Conservation (phyloP, 2,888 invertebrate species). For the Pristionchus fissidentatus region DNA sequence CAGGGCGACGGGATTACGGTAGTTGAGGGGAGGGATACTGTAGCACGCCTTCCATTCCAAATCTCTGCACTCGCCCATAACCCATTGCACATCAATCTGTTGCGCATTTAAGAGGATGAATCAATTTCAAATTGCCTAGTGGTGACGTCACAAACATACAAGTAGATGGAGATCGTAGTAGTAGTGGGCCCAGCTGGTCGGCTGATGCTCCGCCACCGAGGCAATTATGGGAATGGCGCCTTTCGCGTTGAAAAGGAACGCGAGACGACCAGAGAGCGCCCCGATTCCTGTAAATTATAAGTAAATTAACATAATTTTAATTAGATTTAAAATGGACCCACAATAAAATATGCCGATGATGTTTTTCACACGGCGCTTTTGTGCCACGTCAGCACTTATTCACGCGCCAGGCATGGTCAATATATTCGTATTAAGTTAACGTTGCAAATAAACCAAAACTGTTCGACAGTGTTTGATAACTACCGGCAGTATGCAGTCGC, state of each 20-base stretch:
- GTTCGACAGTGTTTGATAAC: background rate
- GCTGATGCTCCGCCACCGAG: constrained; percentile 97
- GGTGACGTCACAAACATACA: constrained; percentile 78
- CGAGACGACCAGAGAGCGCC: constrained; percentile 97
- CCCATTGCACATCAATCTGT: too few species aligned
- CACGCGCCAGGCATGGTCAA: too few species aligned
- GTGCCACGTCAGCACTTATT: too few species aligned
- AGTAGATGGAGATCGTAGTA: constrained; percentile 96
- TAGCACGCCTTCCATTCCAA: background rate
- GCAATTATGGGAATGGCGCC: constrained; percentile 93
- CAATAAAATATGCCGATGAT: too few species aligned
- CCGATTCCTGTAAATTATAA: constrained; percentile 84
- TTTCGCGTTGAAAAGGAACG: constrained; percentile 95
- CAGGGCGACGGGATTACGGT: constrained; percentile 39
- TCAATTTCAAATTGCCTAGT: background rate
- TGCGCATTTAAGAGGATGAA: background rate
- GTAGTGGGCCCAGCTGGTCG: constrained; percentile 90
- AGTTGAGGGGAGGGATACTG: background rate
- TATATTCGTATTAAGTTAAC: too few species aligned
- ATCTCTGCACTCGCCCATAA: too few species aligned
- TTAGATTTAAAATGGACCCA: too few species aligned
- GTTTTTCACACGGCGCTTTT: too few species aligned
- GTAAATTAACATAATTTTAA: constrained; percentile 25
- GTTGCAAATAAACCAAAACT: too few species aligned
- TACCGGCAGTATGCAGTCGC: background rate